These are phyloP conservation scores for Tuberolachnus salignus DNA, from an alignment of 2,888 invertebrate genomes.

Conservation along the genomic window DNA sequence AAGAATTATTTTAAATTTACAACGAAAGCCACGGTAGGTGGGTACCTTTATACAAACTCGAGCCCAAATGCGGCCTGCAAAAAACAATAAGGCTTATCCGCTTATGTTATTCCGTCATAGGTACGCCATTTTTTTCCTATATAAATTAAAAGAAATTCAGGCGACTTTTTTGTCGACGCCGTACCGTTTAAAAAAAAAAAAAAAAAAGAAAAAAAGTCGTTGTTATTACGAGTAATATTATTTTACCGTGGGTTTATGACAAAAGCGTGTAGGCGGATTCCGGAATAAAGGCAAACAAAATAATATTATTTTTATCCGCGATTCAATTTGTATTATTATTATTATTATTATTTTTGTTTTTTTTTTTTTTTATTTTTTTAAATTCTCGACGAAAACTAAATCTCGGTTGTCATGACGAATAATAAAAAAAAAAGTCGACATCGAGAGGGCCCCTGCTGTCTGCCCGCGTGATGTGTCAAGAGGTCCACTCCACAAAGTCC, in stretches of 20 bases:
- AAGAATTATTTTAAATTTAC: neutral
- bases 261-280: neutral
- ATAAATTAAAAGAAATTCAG: neutral
- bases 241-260: neutral
- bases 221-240: neutral
- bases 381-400: neutral
- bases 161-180: neutral
- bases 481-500: conserved; percentile 34
- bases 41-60: neutral
- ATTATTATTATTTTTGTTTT: neutral
- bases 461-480: conserved; percentile 32
- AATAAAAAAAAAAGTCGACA: conserved; percentile 24
- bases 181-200: neutral
- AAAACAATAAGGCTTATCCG: neutral
- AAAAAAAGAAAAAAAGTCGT: no score
- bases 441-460: conserved; percentile 17
- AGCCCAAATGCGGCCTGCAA: neutral
- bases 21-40: neutral
- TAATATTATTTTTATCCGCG: neutral
- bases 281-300: neutral
- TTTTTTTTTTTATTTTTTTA: neutral
- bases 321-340: neutral
- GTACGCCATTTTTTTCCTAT: neutral
- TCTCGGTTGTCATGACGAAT: conserved; percentile 12
- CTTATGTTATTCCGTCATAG: neutral